phyloP scores from a whole-genome alignment of 1,140 invertebrate genomes.

The Caenorhabditis elegans region WBcel235 BX284603.4:4781501-4782000 shows the following conservation, averaged over 20 bases:
- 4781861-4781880: neutral
- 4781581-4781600: neutral
- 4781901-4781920: neutral
- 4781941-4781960: neutral
- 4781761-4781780: neutral
- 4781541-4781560: constrained; percentile 3
- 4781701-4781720: too few relatives aligned
- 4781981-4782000: neutral
- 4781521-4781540: constrained; percentile 10
- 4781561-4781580: neutral
- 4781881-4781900: too few relatives aligned
- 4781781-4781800: neutral
- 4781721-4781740: constrained; percentile 14
- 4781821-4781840: constrained; percentile 21
- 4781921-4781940: neutral
- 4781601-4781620: constrained; percentile 16
- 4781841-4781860: neutral
- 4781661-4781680: neutral
- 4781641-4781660: neutral
- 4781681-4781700: too few relatives aligned
- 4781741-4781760: constrained; percentile 4
- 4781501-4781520: neutral
- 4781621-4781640: neutral
- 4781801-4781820: neutral
- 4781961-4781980: neutral